Conservation (phyloP, 1,140 invertebrate genomes). For the Eumaeus atala region DNA sequence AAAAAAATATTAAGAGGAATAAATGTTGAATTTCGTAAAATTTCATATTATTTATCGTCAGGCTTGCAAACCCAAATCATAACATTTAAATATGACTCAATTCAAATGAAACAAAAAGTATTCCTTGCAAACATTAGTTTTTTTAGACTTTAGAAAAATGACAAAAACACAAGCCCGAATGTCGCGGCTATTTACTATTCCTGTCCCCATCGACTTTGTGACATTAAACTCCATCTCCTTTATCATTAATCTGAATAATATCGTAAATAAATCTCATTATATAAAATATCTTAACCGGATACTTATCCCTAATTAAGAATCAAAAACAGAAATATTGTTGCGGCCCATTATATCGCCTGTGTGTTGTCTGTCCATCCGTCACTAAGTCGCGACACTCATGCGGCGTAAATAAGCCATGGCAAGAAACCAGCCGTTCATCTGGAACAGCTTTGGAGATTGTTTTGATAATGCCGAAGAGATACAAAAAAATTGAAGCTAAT, state of each 20-base stretch:
- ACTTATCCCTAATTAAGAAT: constrained; percentile 69
- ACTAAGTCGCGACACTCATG: constrained; percentile 20
- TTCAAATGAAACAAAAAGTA: no score
- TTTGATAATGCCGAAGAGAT: constrained; percentile 41
- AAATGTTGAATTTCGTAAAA: no score
- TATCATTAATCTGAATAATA: constrained; percentile 8
- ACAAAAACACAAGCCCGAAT: not conserved
- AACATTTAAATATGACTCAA: no score
- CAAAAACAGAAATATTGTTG: constrained; percentile 50
- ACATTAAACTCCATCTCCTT: constrained; percentile 3
- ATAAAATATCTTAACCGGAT: constrained; percentile 46
- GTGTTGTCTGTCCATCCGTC: constrained; percentile 37
- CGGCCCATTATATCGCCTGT: constrained; percentile 46
- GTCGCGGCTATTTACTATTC: no score
- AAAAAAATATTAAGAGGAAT: no score
- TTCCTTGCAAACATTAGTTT: no score
- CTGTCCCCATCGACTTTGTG: not conserved
- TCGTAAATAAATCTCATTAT: not conserved
- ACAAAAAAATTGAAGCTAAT: constrained; percentile 15
- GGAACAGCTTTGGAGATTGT: constrained; percentile 30
- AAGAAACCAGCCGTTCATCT: constrained; percentile 49
- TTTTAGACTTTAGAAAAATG: not conserved
- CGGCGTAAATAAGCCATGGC: constrained; percentile 45
- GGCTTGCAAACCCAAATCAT: no score
- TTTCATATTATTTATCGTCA: no score